Base-by-base conservation (phyloP, 2,888 invertebrate species). In the Anagyrus pseudococci region DNA sequence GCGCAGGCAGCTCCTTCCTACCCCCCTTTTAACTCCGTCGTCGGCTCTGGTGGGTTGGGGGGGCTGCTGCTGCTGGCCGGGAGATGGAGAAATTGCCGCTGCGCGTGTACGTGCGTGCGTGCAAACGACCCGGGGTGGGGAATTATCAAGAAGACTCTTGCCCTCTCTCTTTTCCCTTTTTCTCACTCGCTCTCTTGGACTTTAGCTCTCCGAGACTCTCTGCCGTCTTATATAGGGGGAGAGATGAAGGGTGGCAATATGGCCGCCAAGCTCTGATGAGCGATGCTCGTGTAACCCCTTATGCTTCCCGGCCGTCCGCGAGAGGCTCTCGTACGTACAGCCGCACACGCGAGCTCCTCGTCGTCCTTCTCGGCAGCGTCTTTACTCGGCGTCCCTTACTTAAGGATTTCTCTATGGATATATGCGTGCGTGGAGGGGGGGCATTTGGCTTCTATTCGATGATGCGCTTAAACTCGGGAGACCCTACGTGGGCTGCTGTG, bases 91-190 rank as follows among this genome's bases (percentile, higher is more conserved):
- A 40, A 58, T 37, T 37, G 33, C 33, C 10, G 33, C 10, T 37
- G 33, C 15, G 15, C 33, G 33, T 37, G 33, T 15, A 2, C 33
- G 33, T 15, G 8, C 33, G 41, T 48, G 20, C 15, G 37, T n/a
- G 64, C 56, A 54, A 57, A 55, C 57, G 63, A 66, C 48, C 62
- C 55, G 62, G 62, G 69, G 71, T 72, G 75, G 75, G 72, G 75
- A 79, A 79, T 79, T 78, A 79, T 80, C 79, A 77, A 75, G 74
- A 74, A n/a, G n/a, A n/a, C n/a, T n/a, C 75, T 76, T 76, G 73
- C 72, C 71, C 71, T 67, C 69, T 48, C 37, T 40, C 40, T 23
- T 23, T n/a, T 52, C 53, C 10, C 43, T 44, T 76, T 77, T 75
- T 74, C 73, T 71, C 70, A 66, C 68, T 58, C 44, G 33, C 22